Evolutionary conservation across 2,888 invertebrate genomes (phyloP).

Genomic region (Eremobia ochroleuca): DNA sequence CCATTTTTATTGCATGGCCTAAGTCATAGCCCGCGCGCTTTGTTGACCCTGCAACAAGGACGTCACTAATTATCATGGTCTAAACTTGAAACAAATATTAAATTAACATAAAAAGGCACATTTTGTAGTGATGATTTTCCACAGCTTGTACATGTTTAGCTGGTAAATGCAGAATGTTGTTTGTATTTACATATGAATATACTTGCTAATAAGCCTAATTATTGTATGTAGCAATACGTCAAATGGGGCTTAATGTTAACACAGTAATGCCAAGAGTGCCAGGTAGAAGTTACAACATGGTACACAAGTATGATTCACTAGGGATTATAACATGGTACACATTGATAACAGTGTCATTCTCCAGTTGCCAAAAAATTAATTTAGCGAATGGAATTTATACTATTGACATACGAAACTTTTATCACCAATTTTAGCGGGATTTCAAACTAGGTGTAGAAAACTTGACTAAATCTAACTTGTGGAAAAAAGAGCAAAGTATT

Average conservation of each 20-base stretch:
- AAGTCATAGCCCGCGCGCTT: slow-evolving; percentile 86
- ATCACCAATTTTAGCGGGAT: neutral
- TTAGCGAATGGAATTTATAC: slow-evolving; percentile 2
- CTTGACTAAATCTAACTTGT: neutral
- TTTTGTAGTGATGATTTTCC: slow-evolving; percentile 83
- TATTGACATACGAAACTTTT: neutral
- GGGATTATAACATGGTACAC: slow-evolving; percentile 64
- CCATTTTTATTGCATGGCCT: slow-evolving; percentile 89
- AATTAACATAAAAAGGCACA: slow-evolving; percentile 75
- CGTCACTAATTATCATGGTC: slow-evolving; percentile 59
- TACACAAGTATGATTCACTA: slow-evolving; percentile 72
- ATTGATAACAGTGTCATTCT: slow-evolving; percentile 58
- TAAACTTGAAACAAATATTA: slow-evolving; percentile 29
- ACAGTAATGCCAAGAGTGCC: slow-evolving; percentile 74
- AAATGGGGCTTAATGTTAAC: slow-evolving; percentile 80
- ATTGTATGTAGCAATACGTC: slow-evolving; percentile 74
- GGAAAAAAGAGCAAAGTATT: slow-evolving; percentile 1
- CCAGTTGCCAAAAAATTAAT: slow-evolving; percentile 17
- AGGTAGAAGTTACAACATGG: slow-evolving; percentile 71
- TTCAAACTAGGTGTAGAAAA: neutral
- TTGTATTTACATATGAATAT: slow-evolving; percentile 80
- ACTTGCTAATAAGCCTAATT: slow-evolving; percentile 82
- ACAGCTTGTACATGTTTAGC: slow-evolving; percentile 82
- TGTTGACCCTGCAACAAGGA: slow-evolving; percentile 85
- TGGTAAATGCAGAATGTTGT: slow-evolving; percentile 66